Percentiles rank a stretch among this genome's conserved stretches.
Conservation (phyloP, 2,888 invertebrate species). For the Unio delphinus region DNA sequence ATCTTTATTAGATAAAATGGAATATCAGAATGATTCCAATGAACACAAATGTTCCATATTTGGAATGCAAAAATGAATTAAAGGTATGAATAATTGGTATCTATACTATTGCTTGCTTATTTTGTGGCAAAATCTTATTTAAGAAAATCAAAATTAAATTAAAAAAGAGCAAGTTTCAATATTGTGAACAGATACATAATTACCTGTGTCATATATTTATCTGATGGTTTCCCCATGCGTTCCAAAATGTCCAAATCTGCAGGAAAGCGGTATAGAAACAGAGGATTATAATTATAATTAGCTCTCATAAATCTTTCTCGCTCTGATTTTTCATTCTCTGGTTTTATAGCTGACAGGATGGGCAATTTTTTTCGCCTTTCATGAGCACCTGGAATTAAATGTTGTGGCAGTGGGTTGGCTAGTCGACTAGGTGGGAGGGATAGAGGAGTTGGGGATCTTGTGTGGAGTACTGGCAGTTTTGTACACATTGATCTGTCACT, state of each 20-base stretch:
- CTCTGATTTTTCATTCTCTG: constrained; percentile 63
- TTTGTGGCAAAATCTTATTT: too few species aligned
- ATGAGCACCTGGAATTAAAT: constrained; percentile 36
- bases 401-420: constrained; percentile 24
- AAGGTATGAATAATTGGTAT: too few species aligned
- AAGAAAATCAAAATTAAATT: not conserved
- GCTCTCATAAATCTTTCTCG: constrained; percentile 62
- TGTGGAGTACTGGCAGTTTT: constrained; percentile 28
- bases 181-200: constrained; percentile 6
- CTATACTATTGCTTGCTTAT: too few species aligned
- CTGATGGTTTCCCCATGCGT: constrained; percentile 52
- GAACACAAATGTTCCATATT: too few species aligned
- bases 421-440: constrained; percentile 24
- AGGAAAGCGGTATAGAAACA: constrained; percentile 57
- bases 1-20: too few species aligned
- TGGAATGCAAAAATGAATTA: too few species aligned
- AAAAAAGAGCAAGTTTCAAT: not conserved
- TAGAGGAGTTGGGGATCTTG: constrained; percentile 15
- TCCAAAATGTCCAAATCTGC: constrained; percentile 51
- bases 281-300: constrained; percentile 62
- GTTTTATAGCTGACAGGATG: constrained; percentile 58
- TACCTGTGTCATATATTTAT: constrained; percentile 55
- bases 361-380: constrained; percentile 53
- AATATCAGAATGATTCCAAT: too few species aligned
- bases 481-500: constrained; percentile 7